Evolutionary conservation across 2,113 vertebrate genomes (phyloP), one percentile per base, ranked within the genome.

Genomic region (Clarias batrachus): DNA sequence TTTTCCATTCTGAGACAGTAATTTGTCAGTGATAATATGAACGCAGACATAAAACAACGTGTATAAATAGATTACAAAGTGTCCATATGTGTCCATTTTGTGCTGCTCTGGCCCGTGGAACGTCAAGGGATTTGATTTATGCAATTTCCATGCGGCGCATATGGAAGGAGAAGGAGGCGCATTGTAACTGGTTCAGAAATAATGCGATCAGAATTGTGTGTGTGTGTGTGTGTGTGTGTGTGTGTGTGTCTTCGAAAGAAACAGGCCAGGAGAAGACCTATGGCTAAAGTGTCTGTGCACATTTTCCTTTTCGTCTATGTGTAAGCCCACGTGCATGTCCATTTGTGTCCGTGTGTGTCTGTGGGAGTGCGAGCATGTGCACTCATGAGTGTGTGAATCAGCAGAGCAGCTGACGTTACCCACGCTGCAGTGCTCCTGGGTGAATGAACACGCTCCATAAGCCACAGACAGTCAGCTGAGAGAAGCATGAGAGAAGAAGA

Each of bases 151-250:
- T 25, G 30, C 19, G 79, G 54, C 12, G 66, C 68, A 41, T 54
- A 71, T 71, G 25, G 41, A 27, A 56, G 19, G 63, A 85, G 27
- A 48, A 77, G 0, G 11, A 33, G 11, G 78, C 68, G 30, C 33
- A 78, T 33, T 77, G 78, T 65, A 77, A 77, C 62, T 54, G 21
- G 81, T 83, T 76, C 70, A 81, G 82, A 87, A 87, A 85, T 82
- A 48, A 66, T 41, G 10, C 65, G 63, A 56, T 21, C 62, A 83
- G 63, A 52, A 30, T 1, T n/a, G 62, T 11, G 48, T 81, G 76
- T 62, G 74, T 41, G 17, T 85, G 57, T 85, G 77, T 86, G 60
- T 65, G 76, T 86, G 85, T n/a, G 62, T 84, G n/a, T 83, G 71
- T 87, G 86, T 57, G 37, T 52, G 78, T 59, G 77, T 37, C 7